These are phyloP conservation scores for Platorchestia sp. DNA, from an alignment of 1,140 invertebrate genomes.

Conservation along the genomic window DNA sequence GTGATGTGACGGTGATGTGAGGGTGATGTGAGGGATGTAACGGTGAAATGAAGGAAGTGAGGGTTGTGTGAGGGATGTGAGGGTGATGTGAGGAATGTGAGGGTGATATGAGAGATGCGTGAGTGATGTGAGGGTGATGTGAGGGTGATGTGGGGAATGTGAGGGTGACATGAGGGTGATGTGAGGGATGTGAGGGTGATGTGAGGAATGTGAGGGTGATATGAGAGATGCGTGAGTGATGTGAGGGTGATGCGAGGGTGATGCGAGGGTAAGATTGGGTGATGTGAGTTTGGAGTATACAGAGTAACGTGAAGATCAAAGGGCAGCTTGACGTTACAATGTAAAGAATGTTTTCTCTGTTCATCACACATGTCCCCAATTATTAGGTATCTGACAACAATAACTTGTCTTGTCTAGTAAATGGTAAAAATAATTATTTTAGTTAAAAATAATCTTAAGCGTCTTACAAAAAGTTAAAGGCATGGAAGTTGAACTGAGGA, in stretches of 20 bases:
- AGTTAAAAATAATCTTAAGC: too few species aligned
- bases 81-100: not conserved
- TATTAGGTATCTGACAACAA: too few species aligned
- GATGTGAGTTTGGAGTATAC: not conserved
- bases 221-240: too few species aligned
- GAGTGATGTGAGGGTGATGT: not conserved
- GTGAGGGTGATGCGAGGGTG: not conserved
- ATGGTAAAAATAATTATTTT: too few species aligned
- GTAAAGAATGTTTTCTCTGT: too few species aligned
- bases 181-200: not conserved
- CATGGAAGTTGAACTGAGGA: not conserved
- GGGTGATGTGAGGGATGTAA: not conserved
- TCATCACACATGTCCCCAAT: too few species aligned
- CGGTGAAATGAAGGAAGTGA: not conserved
- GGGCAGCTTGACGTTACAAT: too few species aligned
- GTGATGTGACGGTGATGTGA: not conserved
- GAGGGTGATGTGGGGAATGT: not conserved
- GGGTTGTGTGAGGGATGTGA: not conserved
- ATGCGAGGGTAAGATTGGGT: not conserved
- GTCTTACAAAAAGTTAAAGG: too few species aligned
- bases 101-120: too few species aligned
- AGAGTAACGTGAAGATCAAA: not conserved
- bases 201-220: not conserved
- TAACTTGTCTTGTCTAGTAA: too few species aligned
- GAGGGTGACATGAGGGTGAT: too few species aligned